Percentiles rank a stretch among this genome's conserved stretches.
phyloP scores from a whole-genome alignment of 2,888 invertebrate species.

The Drosophila hamatofila region DNA sequence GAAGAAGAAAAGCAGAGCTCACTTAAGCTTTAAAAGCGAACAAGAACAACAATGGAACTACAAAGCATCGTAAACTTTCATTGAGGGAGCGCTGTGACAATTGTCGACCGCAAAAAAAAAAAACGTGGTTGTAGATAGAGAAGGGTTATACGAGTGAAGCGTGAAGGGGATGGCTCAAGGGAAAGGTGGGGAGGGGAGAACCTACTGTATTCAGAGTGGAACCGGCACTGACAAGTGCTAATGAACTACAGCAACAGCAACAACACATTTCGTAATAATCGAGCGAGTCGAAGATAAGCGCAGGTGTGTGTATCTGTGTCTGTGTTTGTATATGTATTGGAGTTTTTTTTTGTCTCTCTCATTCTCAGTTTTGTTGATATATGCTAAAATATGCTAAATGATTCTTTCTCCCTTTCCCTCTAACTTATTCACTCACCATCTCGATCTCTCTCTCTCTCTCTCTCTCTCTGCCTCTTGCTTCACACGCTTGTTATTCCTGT shows the following conservation, averaged over 20 bases:
- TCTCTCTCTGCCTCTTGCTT: conserved; percentile 12
- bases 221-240: conserved; percentile 72
- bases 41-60: conserved; percentile 12
- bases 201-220: conserved; percentile 53
- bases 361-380: conserved; percentile 47
- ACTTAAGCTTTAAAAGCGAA: conserved; percentile 22
- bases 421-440: conserved; percentile 6
- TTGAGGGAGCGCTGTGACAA: conserved; percentile 64
- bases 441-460: not conserved
- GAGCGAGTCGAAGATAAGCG: conserved; percentile 55
- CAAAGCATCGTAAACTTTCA: conserved; percentile 63
- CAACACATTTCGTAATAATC: conserved; percentile 68
- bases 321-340: conserved; percentile 9
- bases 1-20: conserved; percentile 1
- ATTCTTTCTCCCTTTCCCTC: conserved; percentile 43
- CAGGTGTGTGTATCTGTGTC: conserved; percentile 28
- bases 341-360: conserved; percentile 16
- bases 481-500: conserved; percentile 43
- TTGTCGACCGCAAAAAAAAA: conserved; percentile 36
- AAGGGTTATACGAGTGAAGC: not conserved
- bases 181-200: not conserved
- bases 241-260: conserved; percentile 63
- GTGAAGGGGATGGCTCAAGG: not conserved
- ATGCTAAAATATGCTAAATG: conserved; percentile 77
- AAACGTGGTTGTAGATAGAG: conserved; percentile 9